These are phyloP conservation scores for Xenentodon cancila DNA, from an alignment of 2,797 vertebrate species.

Conservation along the genomic window DNA sequence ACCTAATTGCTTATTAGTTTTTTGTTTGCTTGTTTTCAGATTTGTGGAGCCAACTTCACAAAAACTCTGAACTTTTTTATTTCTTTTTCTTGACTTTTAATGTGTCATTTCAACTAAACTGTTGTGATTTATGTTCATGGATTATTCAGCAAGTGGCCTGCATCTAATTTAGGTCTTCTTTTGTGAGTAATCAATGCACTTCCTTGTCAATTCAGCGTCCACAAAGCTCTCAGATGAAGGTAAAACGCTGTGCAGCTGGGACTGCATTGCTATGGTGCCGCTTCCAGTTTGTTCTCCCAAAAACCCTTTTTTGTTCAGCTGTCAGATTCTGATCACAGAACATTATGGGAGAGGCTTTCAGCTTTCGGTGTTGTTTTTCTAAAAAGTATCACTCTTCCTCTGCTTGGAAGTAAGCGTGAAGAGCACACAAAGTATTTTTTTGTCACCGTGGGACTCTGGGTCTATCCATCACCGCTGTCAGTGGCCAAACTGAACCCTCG, in stretches of 20 bases:
- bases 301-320: slow-evolving; percentile 7
- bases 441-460: slow-evolving; percentile 47
- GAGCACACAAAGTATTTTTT: slow-evolving; percentile 41
- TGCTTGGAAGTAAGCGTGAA: slow-evolving; percentile 35
- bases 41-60: slow-evolving; percentile 10
- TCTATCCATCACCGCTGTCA: slow-evolving; percentile 81
- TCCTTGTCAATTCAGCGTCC: slow-evolving; percentile 17
- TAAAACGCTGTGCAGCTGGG: slow-evolving; percentile 2
- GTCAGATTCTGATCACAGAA: slow-evolving; percentile 15
- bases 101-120: too few species aligned
- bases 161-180: too few species aligned
- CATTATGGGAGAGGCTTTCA: slow-evolving; percentile 26
- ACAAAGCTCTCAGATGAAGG: slow-evolving; percentile 33
- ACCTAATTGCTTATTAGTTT: slow-evolving; percentile 30
- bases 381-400: not conserved
- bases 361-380: slow-evolving; percentile 39
- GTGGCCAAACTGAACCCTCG: slow-evolving; percentile 78
- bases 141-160: too few species aligned
- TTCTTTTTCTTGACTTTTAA: slow-evolving; percentile 52
- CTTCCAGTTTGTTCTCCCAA: slow-evolving; percentile 16
- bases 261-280: not conserved
- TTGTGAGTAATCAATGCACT: slow-evolving; percentile 27
- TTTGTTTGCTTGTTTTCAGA: not conserved
- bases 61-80: slow-evolving; percentile 46
- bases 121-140: too few species aligned